phyloP scores from a whole-genome alignment of 2,888 invertebrate species.

The Dorcus hopei region DNA sequence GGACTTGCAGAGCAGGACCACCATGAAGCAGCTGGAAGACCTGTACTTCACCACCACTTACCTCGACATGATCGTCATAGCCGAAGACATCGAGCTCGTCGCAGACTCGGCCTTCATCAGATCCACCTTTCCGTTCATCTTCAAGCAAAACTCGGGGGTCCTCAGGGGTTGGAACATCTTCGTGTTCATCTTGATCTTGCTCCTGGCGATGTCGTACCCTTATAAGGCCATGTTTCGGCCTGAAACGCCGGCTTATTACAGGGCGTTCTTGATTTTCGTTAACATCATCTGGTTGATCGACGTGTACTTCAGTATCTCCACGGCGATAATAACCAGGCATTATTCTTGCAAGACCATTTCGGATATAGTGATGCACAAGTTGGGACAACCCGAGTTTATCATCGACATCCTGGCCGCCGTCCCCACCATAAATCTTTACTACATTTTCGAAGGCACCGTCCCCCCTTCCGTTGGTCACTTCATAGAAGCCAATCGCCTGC shows the following conservation, averaged over 20 bases:
- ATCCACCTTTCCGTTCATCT: constrained; percentile 28
- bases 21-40: constrained; percentile 3
- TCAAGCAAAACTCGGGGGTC: constrained; percentile 29
- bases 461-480: constrained; percentile 4
- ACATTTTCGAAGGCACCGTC: constrained; percentile 11
- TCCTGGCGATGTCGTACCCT: constrained; percentile 22
- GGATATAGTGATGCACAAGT: constrained; percentile 14
- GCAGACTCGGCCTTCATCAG: constrained; percentile 28
- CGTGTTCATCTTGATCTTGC: constrained; percentile 12
- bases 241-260: neutral
- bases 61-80: constrained; percentile 20
- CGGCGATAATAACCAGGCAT: constrained; percentile 27
- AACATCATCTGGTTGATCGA: constrained; percentile 25
- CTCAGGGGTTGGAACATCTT: constrained; percentile 24
- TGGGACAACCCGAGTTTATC: constrained; percentile 15
- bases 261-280: constrained; percentile 6
- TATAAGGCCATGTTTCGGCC: constrained; percentile 19
- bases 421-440: constrained; percentile 21
- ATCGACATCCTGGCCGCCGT: constrained; percentile 23
- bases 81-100: constrained; percentile 20
- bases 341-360: constrained; percentile 15
- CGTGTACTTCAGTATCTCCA: constrained; percentile 28
- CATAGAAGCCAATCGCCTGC: constrained; percentile 21
- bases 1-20: constrained; percentile 4
- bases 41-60: constrained; percentile 19